phyloP scores from a whole-genome alignment of 1,140 invertebrate species.

The Drosophila pseudoobscura region DNA sequence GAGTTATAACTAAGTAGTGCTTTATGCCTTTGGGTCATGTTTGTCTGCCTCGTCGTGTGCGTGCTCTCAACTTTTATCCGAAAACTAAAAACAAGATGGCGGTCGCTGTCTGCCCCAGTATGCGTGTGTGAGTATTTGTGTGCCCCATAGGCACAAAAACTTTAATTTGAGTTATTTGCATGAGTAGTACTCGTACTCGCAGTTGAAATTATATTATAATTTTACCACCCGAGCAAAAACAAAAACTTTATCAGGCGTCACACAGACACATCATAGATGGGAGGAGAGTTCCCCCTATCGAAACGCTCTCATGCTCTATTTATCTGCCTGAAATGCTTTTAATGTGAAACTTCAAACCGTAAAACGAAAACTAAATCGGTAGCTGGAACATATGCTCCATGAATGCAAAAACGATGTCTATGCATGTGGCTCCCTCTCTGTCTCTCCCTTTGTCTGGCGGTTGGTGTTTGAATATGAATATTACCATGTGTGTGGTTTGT shows the following conservation, averaged over 20 bases:
- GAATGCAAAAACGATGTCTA: constrained; percentile 72
- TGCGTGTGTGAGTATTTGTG: constrained; percentile 26
- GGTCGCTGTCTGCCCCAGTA: constrained; percentile 17
- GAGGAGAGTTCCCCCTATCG: background rate
- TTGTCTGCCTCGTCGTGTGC: constrained; percentile 43
- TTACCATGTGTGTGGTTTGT: constrained; percentile 16
- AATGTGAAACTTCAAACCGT: constrained; percentile 61
- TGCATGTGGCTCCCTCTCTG: constrained; percentile 10
- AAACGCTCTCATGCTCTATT: constrained; percentile 33
- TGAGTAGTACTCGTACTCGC: constrained; percentile 43
- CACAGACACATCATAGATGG: constrained; percentile 1
- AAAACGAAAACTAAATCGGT: constrained; percentile 65
- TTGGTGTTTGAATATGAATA: no score
- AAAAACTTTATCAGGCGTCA: constrained; percentile 62
- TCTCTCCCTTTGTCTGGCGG: no score
- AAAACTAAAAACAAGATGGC: constrained; percentile 74
- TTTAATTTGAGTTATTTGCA: constrained; percentile 78
- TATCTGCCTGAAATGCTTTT: constrained; percentile 62
- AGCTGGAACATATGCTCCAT: constrained; percentile 54
- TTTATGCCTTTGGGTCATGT: constrained; percentile 23
- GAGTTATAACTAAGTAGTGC: constrained; percentile 14
- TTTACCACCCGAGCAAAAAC: constrained; percentile 56
- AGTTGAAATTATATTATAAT: constrained; percentile 77
- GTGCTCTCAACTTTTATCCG: constrained; percentile 62
- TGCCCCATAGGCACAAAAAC: constrained; percentile 68